These are phyloP conservation scores for Drosophila neotestacea DNA, from an alignment of 2,888 invertebrate species.

Conservation along the genomic window DNA sequence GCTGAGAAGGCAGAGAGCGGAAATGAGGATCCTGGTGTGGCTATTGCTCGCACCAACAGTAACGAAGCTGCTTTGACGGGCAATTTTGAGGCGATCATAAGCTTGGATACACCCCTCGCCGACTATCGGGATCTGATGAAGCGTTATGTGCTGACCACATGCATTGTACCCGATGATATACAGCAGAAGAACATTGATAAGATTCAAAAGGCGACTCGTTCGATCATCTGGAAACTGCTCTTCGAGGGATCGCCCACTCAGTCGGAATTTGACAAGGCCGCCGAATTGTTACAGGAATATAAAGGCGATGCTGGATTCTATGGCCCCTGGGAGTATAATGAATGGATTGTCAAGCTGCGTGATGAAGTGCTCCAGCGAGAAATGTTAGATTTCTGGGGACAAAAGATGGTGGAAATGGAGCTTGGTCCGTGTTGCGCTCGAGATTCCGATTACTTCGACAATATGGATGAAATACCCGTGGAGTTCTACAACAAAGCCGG, in stretches of 20 bases:
- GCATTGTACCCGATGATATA: constrained; percentile 58
- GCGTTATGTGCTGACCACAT: constrained; percentile 60
- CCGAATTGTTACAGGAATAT: constrained; percentile 64
- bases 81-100: constrained; percentile 58
- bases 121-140: constrained; percentile 70
- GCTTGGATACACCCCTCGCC: constrained; percentile 42
- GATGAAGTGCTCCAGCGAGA: constrained; percentile 72
- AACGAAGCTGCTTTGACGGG: constrained; percentile 55
- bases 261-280: constrained; percentile 42
- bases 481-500: constrained; percentile 77
- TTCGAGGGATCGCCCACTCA: constrained; percentile 55
- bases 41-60: constrained; percentile 1
- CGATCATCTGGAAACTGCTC: constrained; percentile 67
- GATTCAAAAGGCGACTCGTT: constrained; percentile 47
- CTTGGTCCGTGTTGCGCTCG: constrained; percentile 80
- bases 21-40: constrained; percentile 2
- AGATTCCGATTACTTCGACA: constrained; percentile 81
- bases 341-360: constrained; percentile 82
- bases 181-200: constrained; percentile 61
- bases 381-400: constrained; percentile 82
- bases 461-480: constrained; percentile 63
- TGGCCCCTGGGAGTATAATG: constrained; percentile 79
- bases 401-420: constrained; percentile 73
- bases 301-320: constrained; percentile 84
- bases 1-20: constrained; percentile 22